Conservation (phyloP, 2,797 vertebrate genomes). For the Aselliscus stoliczkanus region DNA sequence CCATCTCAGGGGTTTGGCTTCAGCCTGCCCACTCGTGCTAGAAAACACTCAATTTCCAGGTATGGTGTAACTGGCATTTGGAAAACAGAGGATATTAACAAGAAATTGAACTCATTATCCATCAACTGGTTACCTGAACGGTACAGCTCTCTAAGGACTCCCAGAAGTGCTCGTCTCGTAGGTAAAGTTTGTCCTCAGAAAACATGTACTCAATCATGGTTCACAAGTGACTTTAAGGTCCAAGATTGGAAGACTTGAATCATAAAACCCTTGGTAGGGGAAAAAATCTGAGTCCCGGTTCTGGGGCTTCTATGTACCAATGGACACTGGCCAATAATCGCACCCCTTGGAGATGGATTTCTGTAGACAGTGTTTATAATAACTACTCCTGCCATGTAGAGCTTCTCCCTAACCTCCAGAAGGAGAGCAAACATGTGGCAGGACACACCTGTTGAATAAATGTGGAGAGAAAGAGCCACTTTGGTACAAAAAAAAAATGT, state of each 20-base stretch:
- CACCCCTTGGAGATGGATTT: neutral
- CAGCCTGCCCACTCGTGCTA: neutral
- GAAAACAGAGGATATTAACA: neutral
- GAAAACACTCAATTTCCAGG: neutral
- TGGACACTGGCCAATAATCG: neutral
- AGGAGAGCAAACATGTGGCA: neutral
- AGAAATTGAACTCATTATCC: neutral
- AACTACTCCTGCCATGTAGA: neutral
- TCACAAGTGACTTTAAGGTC: neutral
- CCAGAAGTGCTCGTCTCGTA: neutral
- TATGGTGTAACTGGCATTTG: neutral
- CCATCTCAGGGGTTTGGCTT: neutral
- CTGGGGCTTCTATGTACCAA: neutral
- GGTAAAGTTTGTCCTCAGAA: neutral
- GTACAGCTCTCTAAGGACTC: neutral
- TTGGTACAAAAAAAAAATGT: neutral
- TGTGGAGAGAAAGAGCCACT: neutral
- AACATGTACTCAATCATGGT: neutral
- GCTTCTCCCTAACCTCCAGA: neutral
- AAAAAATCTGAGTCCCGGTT: neutral
- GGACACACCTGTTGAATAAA: neutral
- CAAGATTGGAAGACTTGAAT: neutral
- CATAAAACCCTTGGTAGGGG: neutral
- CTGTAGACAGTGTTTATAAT: neutral
- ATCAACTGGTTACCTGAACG: neutral